Evolutionary conservation across 2,113 vertebrate genomes (phyloP).

Genomic region (Thryonomys swinderianus): DNA sequence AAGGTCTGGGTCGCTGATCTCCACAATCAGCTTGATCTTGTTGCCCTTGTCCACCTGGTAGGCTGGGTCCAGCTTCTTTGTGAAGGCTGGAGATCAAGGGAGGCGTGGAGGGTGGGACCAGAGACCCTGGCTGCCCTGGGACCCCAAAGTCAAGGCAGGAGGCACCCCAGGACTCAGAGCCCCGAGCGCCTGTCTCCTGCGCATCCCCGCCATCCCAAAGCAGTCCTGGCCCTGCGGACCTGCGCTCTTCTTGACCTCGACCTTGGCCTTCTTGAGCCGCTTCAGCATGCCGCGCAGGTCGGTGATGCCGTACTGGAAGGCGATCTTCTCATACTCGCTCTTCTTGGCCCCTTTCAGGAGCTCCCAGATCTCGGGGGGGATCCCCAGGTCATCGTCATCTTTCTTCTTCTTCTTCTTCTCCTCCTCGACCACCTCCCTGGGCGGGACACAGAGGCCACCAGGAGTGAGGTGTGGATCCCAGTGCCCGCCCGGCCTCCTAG

Average conservation of each 20-base stretch:
- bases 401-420: constrained; percentile 86
- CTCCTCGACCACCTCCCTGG: constrained; percentile 85
- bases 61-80: constrained; percentile 90
- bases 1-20: constrained; percentile 88
- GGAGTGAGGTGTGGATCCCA: not conserved
- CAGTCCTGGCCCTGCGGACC: constrained; percentile 82
- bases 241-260: constrained; percentile 91
- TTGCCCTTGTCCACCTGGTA: constrained; percentile 93
- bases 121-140: not conserved
- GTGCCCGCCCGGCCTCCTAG: not conserved
- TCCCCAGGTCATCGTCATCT: constrained; percentile 85
- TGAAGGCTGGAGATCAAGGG: constrained; percentile 87
- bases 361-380: constrained; percentile 92
- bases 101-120: rapidly evolving
- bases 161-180: not conserved
- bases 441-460: not conserved
- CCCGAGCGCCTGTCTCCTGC: not conserved
- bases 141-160: not conserved
- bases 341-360: constrained; percentile 92
- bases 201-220: rapidly evolving
- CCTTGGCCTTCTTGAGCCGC: constrained; percentile 92
- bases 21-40: constrained; percentile 89
- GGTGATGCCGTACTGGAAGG: constrained; percentile 95
- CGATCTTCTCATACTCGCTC: constrained; percentile 95
- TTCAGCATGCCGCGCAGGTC: constrained; percentile 95